Evolutionary conservation across 2,113 vertebrate genomes (phyloP).

Genomic region (Sylvia atricapilla): DNA sequence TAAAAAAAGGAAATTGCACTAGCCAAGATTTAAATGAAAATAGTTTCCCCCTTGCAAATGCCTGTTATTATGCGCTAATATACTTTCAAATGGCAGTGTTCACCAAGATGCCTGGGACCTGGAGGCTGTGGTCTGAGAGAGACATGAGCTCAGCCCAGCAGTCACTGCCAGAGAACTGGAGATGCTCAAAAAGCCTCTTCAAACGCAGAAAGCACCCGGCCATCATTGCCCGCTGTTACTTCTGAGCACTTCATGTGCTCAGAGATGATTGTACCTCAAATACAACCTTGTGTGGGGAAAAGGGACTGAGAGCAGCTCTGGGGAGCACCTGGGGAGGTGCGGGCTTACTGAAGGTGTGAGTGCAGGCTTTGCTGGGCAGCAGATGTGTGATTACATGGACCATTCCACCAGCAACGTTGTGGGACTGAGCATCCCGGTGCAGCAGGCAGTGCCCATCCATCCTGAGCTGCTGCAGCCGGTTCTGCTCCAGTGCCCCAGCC

Average conservation of each 20-base stretch:
- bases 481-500: background rate
- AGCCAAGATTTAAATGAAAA: constrained; percentile 50
- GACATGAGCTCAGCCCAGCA: background rate
- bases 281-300: background rate
- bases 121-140: background rate
- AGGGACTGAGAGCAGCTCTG: background rate
- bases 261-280: background rate
- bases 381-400: background rate
- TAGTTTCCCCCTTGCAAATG: constrained; percentile 17
- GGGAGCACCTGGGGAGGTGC: background rate
- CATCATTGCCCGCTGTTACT: background rate
- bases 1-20: constrained; percentile 29
- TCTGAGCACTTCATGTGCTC: background rate
- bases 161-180: background rate
- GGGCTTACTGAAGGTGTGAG: background rate
- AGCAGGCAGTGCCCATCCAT: background rate
- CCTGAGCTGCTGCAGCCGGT: background rate
- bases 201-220: accelerated
- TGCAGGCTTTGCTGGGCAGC: background rate
- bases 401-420: background rate
- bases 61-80: background rate
- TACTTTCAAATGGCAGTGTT: background rate
- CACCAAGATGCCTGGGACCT: background rate
- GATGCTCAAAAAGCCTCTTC: background rate
- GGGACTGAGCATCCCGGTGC: background rate